These are phyloP conservation scores for Lonchura striata DNA, from an alignment of 2,113 vertebrate species.

Conservation along the genomic window DNA sequence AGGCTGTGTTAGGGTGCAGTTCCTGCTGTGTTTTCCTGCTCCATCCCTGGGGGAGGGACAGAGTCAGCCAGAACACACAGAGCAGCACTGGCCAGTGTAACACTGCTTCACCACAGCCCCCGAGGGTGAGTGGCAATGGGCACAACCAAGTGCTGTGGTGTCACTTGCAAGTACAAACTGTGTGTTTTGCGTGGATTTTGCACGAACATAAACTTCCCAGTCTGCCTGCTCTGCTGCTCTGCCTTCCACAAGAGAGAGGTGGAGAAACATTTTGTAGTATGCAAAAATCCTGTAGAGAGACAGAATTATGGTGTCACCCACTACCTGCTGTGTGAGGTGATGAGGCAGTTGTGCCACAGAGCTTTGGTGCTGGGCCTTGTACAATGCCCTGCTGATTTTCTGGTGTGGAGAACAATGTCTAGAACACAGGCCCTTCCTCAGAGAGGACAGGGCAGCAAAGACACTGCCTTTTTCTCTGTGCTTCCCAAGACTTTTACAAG, in stretches of 20 bases:
- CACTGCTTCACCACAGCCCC: neutral
- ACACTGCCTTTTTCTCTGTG: neutral
- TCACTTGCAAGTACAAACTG: neutral
- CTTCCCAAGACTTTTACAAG: neutral
- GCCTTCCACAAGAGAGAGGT: neutral
- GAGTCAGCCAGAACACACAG: neutral
- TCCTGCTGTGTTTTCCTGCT: neutral
- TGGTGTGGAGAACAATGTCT: neutral
- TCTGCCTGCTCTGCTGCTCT: neutral
- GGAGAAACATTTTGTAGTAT: neutral
- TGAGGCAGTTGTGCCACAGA: neutral
- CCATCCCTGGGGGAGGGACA: neutral
- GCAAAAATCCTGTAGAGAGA: neutral
- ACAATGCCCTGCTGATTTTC: neutral
- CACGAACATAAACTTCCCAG: neutral
- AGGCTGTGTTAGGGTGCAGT: neutral
- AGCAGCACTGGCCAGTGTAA: neutral
- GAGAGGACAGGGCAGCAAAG: neutral
- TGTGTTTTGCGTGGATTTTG: neutral
- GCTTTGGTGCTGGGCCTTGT: neutral
- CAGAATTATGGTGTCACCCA: neutral
- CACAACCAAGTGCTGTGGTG: neutral
- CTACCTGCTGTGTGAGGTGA: neutral
- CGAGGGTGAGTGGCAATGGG: neutral
- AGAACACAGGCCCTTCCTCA: neutral